These are phyloP conservation scores for Coranthus polyacanthus DNA, from an alignment of 2,797 vertebrate genomes.

Conservation along the genomic window DNA sequence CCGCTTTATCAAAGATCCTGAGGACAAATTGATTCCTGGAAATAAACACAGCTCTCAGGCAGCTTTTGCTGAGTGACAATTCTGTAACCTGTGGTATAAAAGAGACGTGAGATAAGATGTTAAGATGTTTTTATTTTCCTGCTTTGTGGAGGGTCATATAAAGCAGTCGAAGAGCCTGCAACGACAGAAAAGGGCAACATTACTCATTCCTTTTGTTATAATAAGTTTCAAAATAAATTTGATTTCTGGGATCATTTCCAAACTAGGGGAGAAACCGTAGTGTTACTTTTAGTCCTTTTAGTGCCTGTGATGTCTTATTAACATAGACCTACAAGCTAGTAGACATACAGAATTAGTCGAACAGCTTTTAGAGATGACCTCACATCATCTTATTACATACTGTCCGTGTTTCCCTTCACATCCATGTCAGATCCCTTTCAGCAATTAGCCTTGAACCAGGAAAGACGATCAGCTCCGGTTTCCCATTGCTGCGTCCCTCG, in stretches of 20 bases:
- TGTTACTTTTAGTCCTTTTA: slow-evolving; percentile 8
- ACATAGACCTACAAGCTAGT: slow-evolving; percentile 34
- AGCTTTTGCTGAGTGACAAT: slow-evolving; percentile 63
- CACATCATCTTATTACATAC: slow-evolving; percentile 78
- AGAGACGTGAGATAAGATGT: slow-evolving; percentile 3
- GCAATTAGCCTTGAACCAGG: slow-evolving; percentile 87
- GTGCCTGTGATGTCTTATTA: slow-evolving; percentile 46
- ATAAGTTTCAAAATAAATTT: not conserved
- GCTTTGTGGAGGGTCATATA: not conserved
- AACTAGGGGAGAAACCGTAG: not conserved
- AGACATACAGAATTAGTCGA: slow-evolving; percentile 60
- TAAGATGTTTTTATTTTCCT: not conserved
- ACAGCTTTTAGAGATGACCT: slow-evolving; percentile 78
- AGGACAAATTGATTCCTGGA: slow-evolving; percentile 74
- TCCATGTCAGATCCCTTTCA: slow-evolving; percentile 83
- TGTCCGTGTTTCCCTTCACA: slow-evolving; percentile 70
- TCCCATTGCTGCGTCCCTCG: slow-evolving; percentile 82
- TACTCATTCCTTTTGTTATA: too few relatives aligned
- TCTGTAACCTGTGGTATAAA: slow-evolving; percentile 32
- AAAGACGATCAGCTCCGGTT: slow-evolving; percentile 86
- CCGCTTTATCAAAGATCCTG: slow-evolving; percentile 67
- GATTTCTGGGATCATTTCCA: not conserved
- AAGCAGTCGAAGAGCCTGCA: too few relatives aligned
- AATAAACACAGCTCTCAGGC: slow-evolving; percentile 53
- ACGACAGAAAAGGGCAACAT: not conserved